A percentile compares a stretch with the other conserved stretches of the same genome.
Evolutionary conservation across 2,797 vertebrate genomes (phyloP).

Genomic region (Darevskia mixta): DNA sequence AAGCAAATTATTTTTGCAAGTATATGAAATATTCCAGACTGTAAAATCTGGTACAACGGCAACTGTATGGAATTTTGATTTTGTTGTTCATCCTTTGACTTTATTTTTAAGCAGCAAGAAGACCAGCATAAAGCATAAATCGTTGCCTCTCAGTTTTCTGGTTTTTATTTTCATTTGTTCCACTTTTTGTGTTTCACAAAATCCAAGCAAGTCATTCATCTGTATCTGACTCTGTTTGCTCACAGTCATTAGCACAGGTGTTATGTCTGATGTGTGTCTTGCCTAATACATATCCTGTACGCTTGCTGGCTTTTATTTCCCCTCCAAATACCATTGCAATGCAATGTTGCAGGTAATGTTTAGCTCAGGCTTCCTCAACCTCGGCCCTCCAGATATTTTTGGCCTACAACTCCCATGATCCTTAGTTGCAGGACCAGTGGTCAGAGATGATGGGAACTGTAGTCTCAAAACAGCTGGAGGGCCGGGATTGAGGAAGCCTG

Average conservation of each 20-base stretch:
- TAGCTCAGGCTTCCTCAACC: too few species aligned
- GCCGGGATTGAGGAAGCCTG: too few species aligned
- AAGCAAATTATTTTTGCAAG: not conserved
- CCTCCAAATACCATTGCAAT: not conserved
- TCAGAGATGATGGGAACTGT: too few species aligned
- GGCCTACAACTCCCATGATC: too few species aligned
- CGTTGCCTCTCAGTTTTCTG: not conserved
- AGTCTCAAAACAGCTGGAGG: too few species aligned
- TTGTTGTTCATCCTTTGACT: not conserved
- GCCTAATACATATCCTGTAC: not conserved
- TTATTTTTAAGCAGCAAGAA: not conserved
- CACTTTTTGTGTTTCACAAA: not conserved
- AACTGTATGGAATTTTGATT: not conserved
- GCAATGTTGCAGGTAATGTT: not conserved
- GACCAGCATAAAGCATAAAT: not conserved
- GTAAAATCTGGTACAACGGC: not conserved
- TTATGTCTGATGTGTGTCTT: not conserved
- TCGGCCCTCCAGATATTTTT: too few species aligned
- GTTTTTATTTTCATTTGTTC: not conserved
- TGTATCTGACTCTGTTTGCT: not conserved
- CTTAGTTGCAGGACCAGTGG: too few species aligned
- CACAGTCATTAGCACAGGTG: not conserved
- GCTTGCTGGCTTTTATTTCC: not conserved
- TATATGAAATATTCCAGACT: not conserved
- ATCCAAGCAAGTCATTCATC: not conserved